Evolutionary conservation across 2,888 invertebrate genomes (phyloP).

Genomic region (Bedellia somnulentella): DNA sequence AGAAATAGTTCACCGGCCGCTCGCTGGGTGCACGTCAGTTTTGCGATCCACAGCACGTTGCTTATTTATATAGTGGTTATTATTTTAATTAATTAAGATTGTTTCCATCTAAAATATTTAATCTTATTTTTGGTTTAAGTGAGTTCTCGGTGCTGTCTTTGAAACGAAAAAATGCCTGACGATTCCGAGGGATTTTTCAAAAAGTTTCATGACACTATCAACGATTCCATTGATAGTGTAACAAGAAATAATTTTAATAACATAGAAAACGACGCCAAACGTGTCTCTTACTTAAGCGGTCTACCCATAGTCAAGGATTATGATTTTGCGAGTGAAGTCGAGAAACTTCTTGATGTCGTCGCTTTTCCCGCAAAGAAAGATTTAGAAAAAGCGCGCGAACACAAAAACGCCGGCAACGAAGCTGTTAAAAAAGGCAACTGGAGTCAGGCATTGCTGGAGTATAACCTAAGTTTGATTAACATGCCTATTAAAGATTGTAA

Average conservation of each 20-base stretch:
- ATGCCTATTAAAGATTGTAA: slow-evolving; percentile 71
- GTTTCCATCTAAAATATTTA: too few species aligned
- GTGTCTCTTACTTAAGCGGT: slow-evolving; percentile 65
- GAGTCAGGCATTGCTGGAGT: slow-evolving; percentile 67
- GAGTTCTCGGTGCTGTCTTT: too few species aligned
- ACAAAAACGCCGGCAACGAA: slow-evolving; percentile 73
- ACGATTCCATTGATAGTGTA: slow-evolving; percentile 53
- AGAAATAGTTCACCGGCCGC: too few species aligned
- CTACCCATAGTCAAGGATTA: slow-evolving; percentile 47
- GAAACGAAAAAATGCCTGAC: slow-evolving; percentile 33
- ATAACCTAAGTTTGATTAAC: slow-evolving; percentile 68
- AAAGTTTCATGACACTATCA: slow-evolving; percentile 64
- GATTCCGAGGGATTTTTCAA: slow-evolving; percentile 60
- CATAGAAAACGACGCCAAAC: slow-evolving; percentile 65
- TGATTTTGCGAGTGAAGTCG: slow-evolving; percentile 41
- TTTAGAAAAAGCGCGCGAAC: slow-evolving; percentile 57
- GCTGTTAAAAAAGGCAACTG: slow-evolving; percentile 73
- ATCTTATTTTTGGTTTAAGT: too few species aligned
- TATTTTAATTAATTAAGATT: too few species aligned
- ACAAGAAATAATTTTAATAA: slow-evolving; percentile 66
- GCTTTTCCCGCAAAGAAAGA: slow-evolving; percentile 55
- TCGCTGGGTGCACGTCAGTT: too few species aligned
- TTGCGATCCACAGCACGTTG: too few species aligned
- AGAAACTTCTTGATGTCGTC: slow-evolving; percentile 29
- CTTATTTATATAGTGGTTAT: too few species aligned